Evolutionary conservation across 2,797 vertebrate genomes (phyloP).

Genomic region (Sandelia bainsii): DNA sequence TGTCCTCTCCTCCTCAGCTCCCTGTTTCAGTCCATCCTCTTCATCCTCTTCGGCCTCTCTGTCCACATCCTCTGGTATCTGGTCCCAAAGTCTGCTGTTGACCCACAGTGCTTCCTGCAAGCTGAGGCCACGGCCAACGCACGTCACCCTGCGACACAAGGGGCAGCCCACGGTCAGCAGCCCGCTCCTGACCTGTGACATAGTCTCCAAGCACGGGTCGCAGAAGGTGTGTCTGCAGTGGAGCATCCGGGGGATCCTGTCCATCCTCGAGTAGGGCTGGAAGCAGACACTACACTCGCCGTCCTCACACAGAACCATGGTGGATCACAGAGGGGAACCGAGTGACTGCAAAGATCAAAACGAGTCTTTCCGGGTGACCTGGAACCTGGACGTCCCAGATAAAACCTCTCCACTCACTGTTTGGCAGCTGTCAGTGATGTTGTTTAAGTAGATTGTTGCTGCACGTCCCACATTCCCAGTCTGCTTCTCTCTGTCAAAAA

Average conservation of each 20-base stretch:
- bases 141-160: conserved; percentile 83
- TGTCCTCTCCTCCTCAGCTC: conserved; percentile 39
- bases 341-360: not conserved
- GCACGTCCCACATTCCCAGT: conserved; percentile 2
- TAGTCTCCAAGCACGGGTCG: conserved; percentile 76
- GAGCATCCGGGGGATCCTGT: conserved; percentile 80
- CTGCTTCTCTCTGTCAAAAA: conserved; percentile 25
- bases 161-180: conserved; percentile 81
- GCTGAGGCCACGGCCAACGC: conserved; percentile 66
- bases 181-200: conserved; percentile 56
- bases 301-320: conserved; percentile 82
- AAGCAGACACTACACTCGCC: conserved; percentile 84
- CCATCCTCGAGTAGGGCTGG: conserved; percentile 71
- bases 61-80: conserved; percentile 63
- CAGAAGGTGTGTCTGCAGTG: conserved; percentile 88
- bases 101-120: conserved; percentile 83
- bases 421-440: not conserved
- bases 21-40: conserved; percentile 27
- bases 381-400: not conserved
- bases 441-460: conserved; percentile 11
- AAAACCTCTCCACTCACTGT: not conserved
- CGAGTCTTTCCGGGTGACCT: not conserved
- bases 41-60: conserved; percentile 27
- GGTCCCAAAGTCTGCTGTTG: conserved; percentile 80
- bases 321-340: not conserved